Evolutionary conservation across 2,797 vertebrate species (phyloP).

Genomic region (Taenioides sp.): DNA sequence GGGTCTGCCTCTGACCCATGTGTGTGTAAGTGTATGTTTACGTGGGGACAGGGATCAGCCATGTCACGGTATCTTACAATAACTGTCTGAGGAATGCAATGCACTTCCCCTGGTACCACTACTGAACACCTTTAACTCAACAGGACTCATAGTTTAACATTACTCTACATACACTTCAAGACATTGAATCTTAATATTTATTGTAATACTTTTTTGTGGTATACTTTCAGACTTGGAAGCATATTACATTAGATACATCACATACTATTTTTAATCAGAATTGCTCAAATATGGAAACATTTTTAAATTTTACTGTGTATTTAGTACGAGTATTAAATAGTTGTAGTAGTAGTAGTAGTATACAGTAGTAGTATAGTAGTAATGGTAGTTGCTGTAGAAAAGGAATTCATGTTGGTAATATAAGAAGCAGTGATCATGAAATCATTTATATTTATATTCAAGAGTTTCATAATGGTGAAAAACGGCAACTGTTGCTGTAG

Average conservation of each 20-base stretch:
- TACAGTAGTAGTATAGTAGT: too few species aligned
- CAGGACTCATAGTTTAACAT: background rate
- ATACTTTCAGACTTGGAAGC: too few species aligned
- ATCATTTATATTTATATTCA: too few species aligned
- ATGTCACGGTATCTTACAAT: constrained; percentile 60
- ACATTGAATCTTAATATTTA: too few species aligned
- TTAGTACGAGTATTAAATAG: too few species aligned
- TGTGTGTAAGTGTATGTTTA: constrained; percentile 48
- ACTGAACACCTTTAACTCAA: constrained; percentile 16
- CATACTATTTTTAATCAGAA: background rate
- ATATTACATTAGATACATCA: background rate
- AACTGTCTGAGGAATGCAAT: constrained; percentile 66
- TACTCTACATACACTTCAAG: background rate
- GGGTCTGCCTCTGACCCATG: constrained; percentile 50
- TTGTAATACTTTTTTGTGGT: too few species aligned
- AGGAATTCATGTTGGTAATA: too few species aligned
- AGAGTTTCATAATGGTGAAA: too few species aligned
- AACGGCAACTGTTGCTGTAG: too few species aligned
- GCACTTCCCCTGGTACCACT: constrained; percentile 39
- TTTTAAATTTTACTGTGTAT: background rate
- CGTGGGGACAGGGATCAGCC: constrained; percentile 49
- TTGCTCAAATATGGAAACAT: background rate
- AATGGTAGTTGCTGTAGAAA: too few species aligned
- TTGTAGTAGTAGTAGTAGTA: too few species aligned
- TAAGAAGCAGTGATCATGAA: too few species aligned